phyloP scores from a whole-genome alignment of 2,797 vertebrate species.

The Anisognathus igniventris region DNA sequence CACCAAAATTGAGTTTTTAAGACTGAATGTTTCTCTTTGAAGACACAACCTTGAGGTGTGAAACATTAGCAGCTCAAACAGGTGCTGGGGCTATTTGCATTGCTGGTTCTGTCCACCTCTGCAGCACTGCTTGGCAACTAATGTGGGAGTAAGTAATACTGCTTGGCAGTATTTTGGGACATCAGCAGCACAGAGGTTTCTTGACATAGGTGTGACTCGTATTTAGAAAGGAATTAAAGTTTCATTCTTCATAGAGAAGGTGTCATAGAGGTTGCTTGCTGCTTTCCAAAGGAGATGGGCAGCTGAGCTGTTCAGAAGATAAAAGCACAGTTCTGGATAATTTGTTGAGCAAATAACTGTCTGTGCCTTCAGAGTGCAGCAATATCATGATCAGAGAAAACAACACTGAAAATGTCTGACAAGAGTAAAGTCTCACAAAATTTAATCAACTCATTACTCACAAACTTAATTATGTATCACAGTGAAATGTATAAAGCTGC shows the following conservation, averaged over 20 bases:
- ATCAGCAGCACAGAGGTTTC: not conserved
- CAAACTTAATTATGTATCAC: not conserved
- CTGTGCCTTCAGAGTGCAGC: not conserved
- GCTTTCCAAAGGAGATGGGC: not conserved
- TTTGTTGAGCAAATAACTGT: not conserved
- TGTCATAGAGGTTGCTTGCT: slow-evolving; percentile 1
- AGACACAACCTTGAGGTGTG: not conserved
- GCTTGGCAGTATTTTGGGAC: not conserved
- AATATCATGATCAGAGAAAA: not conserved
- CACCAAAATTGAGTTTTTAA: not conserved
- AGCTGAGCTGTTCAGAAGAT: not conserved
- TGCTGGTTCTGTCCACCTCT: not conserved
- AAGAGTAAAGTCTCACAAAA: not conserved
- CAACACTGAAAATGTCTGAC: not conserved
- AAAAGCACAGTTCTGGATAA: not conserved
- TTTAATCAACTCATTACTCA: not conserved
- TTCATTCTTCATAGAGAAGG: not conserved
- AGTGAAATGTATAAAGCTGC: not conserved
- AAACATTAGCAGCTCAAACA: not conserved
- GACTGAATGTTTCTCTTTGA: not conserved
- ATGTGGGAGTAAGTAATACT: not conserved
- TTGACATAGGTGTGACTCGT: not conserved
- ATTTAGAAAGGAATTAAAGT: not conserved
- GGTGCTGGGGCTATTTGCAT: not conserved
- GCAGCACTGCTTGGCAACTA: not conserved